phyloP scores from a whole-genome alignment of 2,797 vertebrate species.

The Gobionotothen gibberifrons region DNA sequence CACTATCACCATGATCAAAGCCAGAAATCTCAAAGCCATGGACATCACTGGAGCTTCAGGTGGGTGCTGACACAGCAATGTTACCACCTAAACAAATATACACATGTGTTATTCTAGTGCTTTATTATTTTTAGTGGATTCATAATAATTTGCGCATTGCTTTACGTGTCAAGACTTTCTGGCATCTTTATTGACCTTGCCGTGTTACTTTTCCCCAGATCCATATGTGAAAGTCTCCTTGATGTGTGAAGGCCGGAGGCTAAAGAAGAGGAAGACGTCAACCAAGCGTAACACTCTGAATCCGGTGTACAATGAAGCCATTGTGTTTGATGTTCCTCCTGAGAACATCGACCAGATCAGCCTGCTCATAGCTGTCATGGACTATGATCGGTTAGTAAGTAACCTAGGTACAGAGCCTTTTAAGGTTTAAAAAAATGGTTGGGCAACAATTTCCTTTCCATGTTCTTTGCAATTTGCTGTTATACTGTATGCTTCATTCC shows the following conservation, averaged over 20 bases:
- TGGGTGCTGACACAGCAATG: conserved; percentile 61
- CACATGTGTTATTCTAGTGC: not conserved
- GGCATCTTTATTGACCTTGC: not conserved
- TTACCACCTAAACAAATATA: conserved; percentile 1
- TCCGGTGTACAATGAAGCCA: conserved; percentile 98
- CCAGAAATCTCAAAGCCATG: conserved; percentile 99
- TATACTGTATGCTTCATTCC: no score
- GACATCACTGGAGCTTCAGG: conserved; percentile 99
- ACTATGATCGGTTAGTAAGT: conserved; percentile 94
- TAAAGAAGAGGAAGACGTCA: conserved; percentile 99
- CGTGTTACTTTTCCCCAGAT: conserved; percentile 48
- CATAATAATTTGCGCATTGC: not conserved
- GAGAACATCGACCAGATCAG: conserved; percentile 99
- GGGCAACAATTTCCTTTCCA: not conserved
- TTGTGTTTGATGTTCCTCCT: conserved; percentile 97
- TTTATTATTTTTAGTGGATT: not conserved
- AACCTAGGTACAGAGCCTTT: not conserved
- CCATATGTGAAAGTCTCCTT: conserved; percentile 93
- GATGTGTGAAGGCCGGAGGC: conserved; percentile 95
- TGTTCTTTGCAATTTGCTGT: no score
- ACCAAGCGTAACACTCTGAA: conserved; percentile 98
- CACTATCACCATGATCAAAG: conserved; percentile 99
- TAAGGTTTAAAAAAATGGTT: not conserved
- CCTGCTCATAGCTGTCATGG: conserved; percentile 97
- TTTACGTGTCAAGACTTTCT: not conserved